Conservation (phyloP, 1,140 invertebrate species). For the Pogonognathellus flavescens region DNA sequence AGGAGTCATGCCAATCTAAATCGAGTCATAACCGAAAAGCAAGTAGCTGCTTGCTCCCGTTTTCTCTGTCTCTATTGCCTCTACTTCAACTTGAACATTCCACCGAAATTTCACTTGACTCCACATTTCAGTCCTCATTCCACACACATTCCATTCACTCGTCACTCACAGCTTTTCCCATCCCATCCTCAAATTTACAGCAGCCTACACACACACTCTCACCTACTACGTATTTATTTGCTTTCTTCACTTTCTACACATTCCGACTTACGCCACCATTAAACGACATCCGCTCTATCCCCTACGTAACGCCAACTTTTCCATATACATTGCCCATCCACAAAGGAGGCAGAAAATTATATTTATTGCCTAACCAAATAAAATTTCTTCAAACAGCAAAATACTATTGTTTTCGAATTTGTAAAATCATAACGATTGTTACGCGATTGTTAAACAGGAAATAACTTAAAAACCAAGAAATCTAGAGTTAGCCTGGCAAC, state of each 20-base stretch:
- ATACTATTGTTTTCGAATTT: too few species aligned
- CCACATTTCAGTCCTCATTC: slow-evolving; percentile 36
- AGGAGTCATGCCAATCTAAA: slow-evolving; percentile 35
- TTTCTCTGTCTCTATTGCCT: slow-evolving; percentile 40
- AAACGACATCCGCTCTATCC: too few species aligned
- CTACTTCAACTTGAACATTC: slow-evolving; percentile 38
- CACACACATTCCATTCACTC: slow-evolving; percentile 23
- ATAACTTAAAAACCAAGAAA: too few species aligned
- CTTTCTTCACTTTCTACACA: background rate
- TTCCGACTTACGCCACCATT: too few species aligned
- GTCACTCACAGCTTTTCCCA: slow-evolving; percentile 29
- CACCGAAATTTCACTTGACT: slow-evolving; percentile 50
- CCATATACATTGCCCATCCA: too few species aligned
- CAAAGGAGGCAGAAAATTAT: too few species aligned
- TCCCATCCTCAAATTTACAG: background rate
- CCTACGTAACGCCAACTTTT: too few species aligned
- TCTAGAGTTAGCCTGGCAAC: too few species aligned
- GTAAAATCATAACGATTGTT: too few species aligned
- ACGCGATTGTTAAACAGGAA: too few species aligned
- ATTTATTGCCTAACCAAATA: too few species aligned
- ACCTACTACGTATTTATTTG: background rate
- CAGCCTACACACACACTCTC: background rate
- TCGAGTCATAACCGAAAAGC: slow-evolving; percentile 41
- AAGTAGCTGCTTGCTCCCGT: slow-evolving; percentile 41
- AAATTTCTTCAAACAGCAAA: too few species aligned